A percentile compares a stretch with the other conserved stretches of the same genome.
These are phyloP conservation scores for Harpalus rufipes DNA, from an alignment of 2,888 invertebrate species.

Conservation along the genomic window DNA sequence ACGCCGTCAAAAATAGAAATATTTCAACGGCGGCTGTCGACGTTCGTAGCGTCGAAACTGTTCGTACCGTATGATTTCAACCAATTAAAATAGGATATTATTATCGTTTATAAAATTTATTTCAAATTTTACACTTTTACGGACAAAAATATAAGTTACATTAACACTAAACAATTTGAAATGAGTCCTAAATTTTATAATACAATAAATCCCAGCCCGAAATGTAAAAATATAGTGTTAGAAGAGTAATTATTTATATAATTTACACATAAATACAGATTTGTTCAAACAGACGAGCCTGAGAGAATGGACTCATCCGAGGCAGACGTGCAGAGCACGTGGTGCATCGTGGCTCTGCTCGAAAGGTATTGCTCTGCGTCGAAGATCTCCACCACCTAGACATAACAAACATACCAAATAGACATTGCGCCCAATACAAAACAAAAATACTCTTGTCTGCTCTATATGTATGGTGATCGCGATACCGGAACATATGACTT, in stretches of 20 bases:
- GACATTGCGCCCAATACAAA: no score
- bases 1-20: no score
- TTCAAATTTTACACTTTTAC: constrained; percentile 45
- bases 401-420: neutral
- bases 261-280: constrained; percentile 52
- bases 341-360: constrained; percentile 70
- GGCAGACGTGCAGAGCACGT: constrained; percentile 62
- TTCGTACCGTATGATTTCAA: no score
- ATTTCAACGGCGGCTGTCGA: no score
- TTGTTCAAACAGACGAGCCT: constrained; percentile 61
- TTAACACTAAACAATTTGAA: constrained; percentile 46
- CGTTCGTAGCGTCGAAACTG: no score
- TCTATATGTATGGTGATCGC: no score
- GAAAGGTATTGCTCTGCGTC: constrained; percentile 76
- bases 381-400: constrained; percentile 75
- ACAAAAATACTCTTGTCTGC: no score
- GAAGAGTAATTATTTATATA: constrained; percentile 38
- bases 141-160: constrained; percentile 50
- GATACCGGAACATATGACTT: no score
- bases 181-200: constrained; percentile 54
- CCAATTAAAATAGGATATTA: neutral
- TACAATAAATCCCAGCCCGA: constrained; percentile 58
- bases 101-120: constrained; percentile 51
- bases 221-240: constrained; percentile 55
- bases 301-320: constrained; percentile 64